Conservation (phyloP, 2,113 vertebrate genomes). For the Mobula hypostoma region DNA sequence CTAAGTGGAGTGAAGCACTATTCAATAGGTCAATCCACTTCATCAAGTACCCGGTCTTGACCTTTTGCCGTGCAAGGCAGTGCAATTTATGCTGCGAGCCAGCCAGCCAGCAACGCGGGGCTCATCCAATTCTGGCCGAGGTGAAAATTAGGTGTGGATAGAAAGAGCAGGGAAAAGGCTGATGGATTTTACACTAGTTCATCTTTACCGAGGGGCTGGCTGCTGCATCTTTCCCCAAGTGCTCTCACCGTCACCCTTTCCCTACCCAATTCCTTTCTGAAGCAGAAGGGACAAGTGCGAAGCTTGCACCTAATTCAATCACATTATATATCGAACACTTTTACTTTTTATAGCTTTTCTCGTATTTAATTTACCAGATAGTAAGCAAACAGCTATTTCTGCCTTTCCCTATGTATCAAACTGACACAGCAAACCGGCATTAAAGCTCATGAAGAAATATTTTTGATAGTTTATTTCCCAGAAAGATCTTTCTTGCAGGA, state of each 20-base stretch:
- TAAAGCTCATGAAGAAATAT: neutral
- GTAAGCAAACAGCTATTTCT: neutral
- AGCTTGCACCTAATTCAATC: neutral
- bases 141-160: conserved; percentile 48
- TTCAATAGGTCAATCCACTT: conserved; percentile 66
- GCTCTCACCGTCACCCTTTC: neutral
- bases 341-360: neutral
- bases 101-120: conserved; percentile 63
- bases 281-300: neutral
- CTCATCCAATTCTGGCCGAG: conserved; percentile 65
- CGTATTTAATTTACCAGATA: neutral
- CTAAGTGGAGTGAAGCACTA: conserved; percentile 65
- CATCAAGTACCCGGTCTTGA: conserved; percentile 64
- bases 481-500: neutral
- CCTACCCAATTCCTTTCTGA: neutral
- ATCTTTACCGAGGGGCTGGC: conserved; percentile 46
- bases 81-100: conserved; percentile 63
- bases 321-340: neutral
- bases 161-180: conserved; percentile 54
- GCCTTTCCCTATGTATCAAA: too few relatives aligned
- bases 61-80: conserved; percentile 61
- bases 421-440: neutral
- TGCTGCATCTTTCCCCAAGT: neutral
- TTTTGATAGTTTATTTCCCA: neutral
- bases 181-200: conserved; percentile 75